These are phyloP conservation scores for Monomorium pharaonis DNA, from an alignment of 1,140 invertebrate species.

Conservation along the genomic window DNA sequence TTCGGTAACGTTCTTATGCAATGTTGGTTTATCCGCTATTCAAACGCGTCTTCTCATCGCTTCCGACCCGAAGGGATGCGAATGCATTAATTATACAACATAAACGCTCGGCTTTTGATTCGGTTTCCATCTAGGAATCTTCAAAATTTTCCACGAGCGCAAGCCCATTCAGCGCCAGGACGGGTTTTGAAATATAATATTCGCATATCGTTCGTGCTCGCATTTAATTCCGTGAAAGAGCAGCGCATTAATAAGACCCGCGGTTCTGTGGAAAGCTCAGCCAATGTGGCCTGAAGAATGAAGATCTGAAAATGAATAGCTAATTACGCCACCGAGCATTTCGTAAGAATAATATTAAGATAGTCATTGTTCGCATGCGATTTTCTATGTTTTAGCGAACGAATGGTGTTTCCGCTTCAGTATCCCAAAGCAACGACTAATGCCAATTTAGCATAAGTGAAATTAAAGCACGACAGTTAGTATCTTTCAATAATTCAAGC, in stretches of 20 bases:
- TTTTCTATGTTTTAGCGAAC: not conserved
- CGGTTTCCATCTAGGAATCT: slow-evolving; percentile 11
- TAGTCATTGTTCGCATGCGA: not conserved
- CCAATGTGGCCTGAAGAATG: not conserved
- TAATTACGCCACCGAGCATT: not conserved
- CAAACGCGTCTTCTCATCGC: not conserved
- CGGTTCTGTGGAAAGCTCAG: not conserved
- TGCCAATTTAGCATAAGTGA: not conserved
- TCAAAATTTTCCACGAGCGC: slow-evolving; percentile 23
- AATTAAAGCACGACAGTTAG: not conserved
- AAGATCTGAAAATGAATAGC: slow-evolving; percentile 7
- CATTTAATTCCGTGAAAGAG: slow-evolving; percentile 24
- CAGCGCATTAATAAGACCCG: slow-evolving; percentile 14
- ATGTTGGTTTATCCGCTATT: slow-evolving; percentile 29
- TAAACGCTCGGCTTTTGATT: slow-evolving; percentile 27
- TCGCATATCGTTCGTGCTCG: slow-evolving; percentile 5
- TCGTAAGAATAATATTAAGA: slow-evolving; percentile 2
- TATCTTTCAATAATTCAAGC: not conserved
- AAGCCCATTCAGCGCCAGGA: not conserved
- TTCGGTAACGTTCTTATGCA: slow-evolving; percentile 21
- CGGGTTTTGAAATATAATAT: slow-evolving; percentile 33
- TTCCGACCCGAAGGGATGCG: not conserved
- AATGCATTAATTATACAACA: slow-evolving; percentile 34
- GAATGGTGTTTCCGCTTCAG: not conserved
- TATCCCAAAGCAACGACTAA: not conserved